Conservation (phyloP, 35 echinoderm and acorn worm genomes). For the Hemicentrotus pulcherrimus region DNA sequence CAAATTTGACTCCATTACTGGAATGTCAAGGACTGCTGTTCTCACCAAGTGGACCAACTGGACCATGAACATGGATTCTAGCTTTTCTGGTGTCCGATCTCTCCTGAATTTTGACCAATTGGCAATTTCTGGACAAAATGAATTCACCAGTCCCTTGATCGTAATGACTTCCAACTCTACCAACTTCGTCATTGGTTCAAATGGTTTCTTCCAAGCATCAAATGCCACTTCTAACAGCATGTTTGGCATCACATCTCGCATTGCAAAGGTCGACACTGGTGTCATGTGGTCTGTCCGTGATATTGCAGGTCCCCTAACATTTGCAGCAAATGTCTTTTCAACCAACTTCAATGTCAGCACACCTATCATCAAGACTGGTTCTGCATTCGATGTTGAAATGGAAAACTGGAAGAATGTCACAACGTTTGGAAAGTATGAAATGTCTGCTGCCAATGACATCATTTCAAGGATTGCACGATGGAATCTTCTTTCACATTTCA, state of each 20-base stretch:
- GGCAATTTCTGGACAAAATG: slow-evolving; percentile 22
- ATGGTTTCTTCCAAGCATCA: slow-evolving; percentile 53
- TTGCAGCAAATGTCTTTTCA: slow-evolving; percentile 48
- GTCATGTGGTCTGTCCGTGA: slow-evolving; percentile 15
- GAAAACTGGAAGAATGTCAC: slow-evolving; percentile 48
- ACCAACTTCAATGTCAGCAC: slow-evolving; percentile 53
- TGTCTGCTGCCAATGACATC: slow-evolving; percentile 20
- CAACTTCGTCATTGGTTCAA: slow-evolving; percentile 51
- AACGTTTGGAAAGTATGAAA: slow-evolving; percentile 55
- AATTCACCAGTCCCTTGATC: slow-evolving; percentile 46
- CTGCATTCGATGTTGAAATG: slow-evolving; percentile 39
- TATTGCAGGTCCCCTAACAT: slow-evolving; percentile 49
- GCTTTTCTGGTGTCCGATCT: slow-evolving; percentile 28
- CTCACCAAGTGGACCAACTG: slow-evolving; percentile 45
- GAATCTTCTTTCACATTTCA: slow-evolving; percentile 46
- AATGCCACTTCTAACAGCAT: slow-evolving; percentile 36
- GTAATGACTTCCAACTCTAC: slow-evolving; percentile 59
- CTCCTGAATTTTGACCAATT: slow-evolving; percentile 44
- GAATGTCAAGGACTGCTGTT: slow-evolving; percentile 25
- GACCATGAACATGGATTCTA: slow-evolving; percentile 4
- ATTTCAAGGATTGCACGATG: slow-evolving; percentile 23
- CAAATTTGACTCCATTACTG: neutral
- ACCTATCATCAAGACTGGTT: slow-evolving; percentile 53
- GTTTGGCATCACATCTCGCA: slow-evolving; percentile 12
- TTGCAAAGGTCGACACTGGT: slow-evolving; percentile 11